These are phyloP conservation scores for Harmothoe impar DNA, from an alignment of 2,888 invertebrate genomes.

Conservation along the genomic window DNA sequence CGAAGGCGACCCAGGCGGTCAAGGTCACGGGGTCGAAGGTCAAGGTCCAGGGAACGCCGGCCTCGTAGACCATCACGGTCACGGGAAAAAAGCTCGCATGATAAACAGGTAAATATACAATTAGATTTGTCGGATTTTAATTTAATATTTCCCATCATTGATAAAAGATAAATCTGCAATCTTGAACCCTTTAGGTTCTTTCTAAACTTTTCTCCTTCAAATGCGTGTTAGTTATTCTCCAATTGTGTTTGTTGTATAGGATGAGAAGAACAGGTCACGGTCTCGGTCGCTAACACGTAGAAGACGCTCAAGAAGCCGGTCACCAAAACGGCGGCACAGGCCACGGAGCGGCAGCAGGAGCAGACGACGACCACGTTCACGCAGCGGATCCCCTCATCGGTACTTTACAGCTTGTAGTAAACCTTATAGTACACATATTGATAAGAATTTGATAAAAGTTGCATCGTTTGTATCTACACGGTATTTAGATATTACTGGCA, in stretches of 20 bases:
- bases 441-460: too few relatives aligned
- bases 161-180: too few relatives aligned
- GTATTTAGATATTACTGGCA: too few relatives aligned
- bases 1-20: conserved; percentile 68
- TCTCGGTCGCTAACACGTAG: neutral
- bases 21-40: conserved; percentile 68
- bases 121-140: too few relatives aligned
- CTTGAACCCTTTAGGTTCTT: too few relatives aligned
- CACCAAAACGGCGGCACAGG: conserved; percentile 3
- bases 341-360: conserved; percentile 3
- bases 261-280: neutral
- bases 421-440: neutral
- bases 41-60: conserved; percentile 24
- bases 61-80: neutral
- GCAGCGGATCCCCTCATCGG: conserved; percentile 41
- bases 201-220: too few relatives aligned
- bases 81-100: conserved; percentile 18
- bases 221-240: too few relatives aligned
- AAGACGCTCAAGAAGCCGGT: conserved; percentile 35
- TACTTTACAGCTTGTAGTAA: neutral
- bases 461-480: too few relatives aligned
- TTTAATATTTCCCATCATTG: too few relatives aligned
- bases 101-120: neutral
- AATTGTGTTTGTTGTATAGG: neutral
- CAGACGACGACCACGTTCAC: neutral